Conservation (phyloP, 2,797 vertebrate genomes). For the Oryzias dopingdopingensis region DNA sequence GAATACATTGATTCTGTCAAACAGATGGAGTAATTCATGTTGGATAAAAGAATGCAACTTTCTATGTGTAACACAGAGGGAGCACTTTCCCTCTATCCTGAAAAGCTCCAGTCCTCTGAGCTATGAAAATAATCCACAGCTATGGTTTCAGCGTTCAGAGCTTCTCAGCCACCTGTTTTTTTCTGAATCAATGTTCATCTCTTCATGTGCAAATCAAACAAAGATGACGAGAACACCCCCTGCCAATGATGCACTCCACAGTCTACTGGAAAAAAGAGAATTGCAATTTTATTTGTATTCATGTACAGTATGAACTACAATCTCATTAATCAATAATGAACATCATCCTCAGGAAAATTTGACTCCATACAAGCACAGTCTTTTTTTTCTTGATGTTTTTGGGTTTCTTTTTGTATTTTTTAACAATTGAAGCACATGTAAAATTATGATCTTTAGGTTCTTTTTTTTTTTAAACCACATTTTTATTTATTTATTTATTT, state of each 20-base stretch:
- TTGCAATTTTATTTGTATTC: conserved; percentile 82
- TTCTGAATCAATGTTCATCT: conserved; percentile 32
- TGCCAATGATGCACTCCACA: conserved; percentile 33
- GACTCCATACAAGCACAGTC: conserved; percentile 73
- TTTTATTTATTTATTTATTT: conserved; percentile 40
- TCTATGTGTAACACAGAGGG: conserved; percentile 32
- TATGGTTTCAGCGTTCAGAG: conserved; percentile 43
- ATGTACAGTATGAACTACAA: conserved; percentile 85
- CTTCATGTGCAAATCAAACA: conserved; percentile 43
- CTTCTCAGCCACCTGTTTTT: conserved; percentile 47
- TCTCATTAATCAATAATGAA: conserved; percentile 82
- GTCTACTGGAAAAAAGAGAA: conserved; percentile 72
- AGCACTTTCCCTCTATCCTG: conserved; percentile 39
- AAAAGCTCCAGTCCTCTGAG: conserved; percentile 49
- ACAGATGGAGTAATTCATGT: conserved; percentile 53
- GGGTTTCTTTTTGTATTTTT: conserved; percentile 61
- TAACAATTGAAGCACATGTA: conserved; percentile 87
- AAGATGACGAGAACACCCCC: conserved; percentile 13
- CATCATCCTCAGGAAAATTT: conserved; percentile 72
- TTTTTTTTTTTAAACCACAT: conserved; percentile 62
- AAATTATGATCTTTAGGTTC: conserved; percentile 82
- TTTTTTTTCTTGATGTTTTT: conserved; percentile 61
- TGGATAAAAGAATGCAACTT: conserved; percentile 42
- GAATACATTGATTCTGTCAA: conserved; percentile 43
- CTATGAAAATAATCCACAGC: conserved; percentile 41